Conservation (phyloP, 1,140 invertebrate genomes). For the Pogonus chalceus region DNA sequence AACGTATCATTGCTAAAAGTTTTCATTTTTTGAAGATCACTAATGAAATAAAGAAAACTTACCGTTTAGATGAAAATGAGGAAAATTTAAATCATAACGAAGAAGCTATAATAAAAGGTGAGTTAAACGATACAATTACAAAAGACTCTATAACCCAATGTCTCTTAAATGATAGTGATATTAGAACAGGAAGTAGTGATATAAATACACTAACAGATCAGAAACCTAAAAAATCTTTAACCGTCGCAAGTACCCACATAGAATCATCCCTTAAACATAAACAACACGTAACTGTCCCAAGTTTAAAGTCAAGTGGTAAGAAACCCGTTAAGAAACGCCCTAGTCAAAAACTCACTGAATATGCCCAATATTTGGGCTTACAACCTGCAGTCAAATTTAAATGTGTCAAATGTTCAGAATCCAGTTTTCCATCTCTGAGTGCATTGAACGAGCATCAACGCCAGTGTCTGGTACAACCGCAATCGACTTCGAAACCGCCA, state of each 20-base stretch:
- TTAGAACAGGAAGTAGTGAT: neutral
- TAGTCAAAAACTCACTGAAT: conserved; percentile 44
- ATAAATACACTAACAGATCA: neutral
- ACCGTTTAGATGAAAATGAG: neutral
- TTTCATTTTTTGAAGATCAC: neutral
- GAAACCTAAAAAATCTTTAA: conserved; percentile 11
- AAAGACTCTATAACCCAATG: neutral
- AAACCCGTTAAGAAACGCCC: conserved; percentile 20
- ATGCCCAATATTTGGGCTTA: conserved; percentile 62
- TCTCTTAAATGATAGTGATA: neutral
- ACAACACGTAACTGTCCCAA: conserved; percentile 15
- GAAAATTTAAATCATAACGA: no score
- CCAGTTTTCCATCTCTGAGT: conserved; percentile 46
- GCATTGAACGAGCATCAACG: conserved; percentile 51
- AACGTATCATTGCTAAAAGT: conserved; percentile 22
- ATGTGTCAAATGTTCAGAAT: conserved; percentile 52
- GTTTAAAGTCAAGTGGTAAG: conserved; percentile 2
- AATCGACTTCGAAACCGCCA: conserved; percentile 32
- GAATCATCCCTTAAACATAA: conserved; percentile 14
- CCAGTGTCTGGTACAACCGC: conserved; percentile 41
- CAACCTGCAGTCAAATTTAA: conserved; percentile 55
- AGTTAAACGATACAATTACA: neutral
- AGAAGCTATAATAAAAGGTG: neutral
- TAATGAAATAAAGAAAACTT: neutral
- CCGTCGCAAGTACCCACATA: neutral